Base-by-base conservation (phyloP, 2,797 vertebrate species). In the Ctenopoma kingsleyae region DNA sequence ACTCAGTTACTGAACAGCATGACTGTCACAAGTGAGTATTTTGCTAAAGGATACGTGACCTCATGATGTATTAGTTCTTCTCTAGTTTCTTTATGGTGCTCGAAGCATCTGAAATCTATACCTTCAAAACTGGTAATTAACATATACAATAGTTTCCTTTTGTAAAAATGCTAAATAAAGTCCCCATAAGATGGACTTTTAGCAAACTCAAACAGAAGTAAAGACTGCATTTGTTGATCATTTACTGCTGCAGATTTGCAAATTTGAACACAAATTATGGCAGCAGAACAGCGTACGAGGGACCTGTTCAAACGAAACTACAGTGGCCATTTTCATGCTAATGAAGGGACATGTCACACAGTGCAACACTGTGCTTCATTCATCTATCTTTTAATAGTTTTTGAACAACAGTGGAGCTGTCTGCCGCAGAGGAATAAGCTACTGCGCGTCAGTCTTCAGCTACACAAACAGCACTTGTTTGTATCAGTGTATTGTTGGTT, bases 41-140 rank as follows among this genome's bases (percentile, higher is more conserved):
- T 44, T 19, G 20, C 6, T 76, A 64, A 80, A 77, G 82, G 72
- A 32, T 8, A 32, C 30, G 7, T 8, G 9, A 32, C 8, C 5
- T 10, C 22, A 49, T 17, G 12, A 20, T 20, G 1, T 19, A 2
- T 50, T 3, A 23, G 4, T 11, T 48, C 32, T 43, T 55, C 36
- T 46, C 8, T 8, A 17, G 19, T 17, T 11, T 47, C 15, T 44
- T 13, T 38, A 35, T 19, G 17, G 5, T n/a, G 47, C n/a, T 47
- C 6, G 19, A 23, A 22, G 30, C 23, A 35, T 1, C 7, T 11
- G 15, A 25, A 20, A 30, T 53, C n/a, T 35, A 7, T 35, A 20
- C 17, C 5, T 19, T 38, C 38, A 10, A 17, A 30, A 10, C 27
- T 17, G 6, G 6, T 16, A 6, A 17, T 15, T 17, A 43, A 43